Evolutionary conservation across 1,140 invertebrate species (phyloP), one percentile per base, ranked within the genome.

Genomic region (Philaenus spumarius): DNA sequence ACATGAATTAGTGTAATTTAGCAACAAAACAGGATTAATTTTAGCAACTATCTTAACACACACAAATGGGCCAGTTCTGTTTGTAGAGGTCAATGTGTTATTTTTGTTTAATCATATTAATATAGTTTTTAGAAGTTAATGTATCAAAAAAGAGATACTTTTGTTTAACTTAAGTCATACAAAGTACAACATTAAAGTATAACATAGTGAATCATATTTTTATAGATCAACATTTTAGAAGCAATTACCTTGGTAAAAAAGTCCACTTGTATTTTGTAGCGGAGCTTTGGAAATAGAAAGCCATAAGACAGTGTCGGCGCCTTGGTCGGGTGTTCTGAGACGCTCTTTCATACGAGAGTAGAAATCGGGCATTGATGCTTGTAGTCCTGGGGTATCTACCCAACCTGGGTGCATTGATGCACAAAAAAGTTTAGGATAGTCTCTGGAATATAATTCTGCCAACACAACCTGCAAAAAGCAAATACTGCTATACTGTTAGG

Each of bases 321-420:
- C 78, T 66, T 79, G 67, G 22, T 72, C 70, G 11, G 73, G 61
- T 4, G 73, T 73, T 11, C 78, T 58, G 46, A 80, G 66, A 34
- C 66, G 64, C 22, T 71, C 67, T 63, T 78, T 72, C 72, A 78
- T 77, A 63, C 72, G 72, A 22, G 69, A 67, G 63, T 77, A 73
- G 62, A 79, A 79, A 37, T 70, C 68, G 1, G 77, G 77, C 69
- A 79, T 75, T 12, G 77, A 68, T 17, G 64, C 64, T 45, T 68
- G 62, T 17, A 79, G 73, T 57, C 72, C 77, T 52, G 72, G 71
- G 17, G 77, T 79, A 58, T 77, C 76, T 6, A 74, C 74, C 78
- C 78, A 80, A 20, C 78, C 78, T 5, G 76, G 78, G 63, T 79
- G 77, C 75, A 78, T 77, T 35, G 67, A 63, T 19, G 73, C 74